phyloP scores from a whole-genome alignment of 2,113 vertebrate species.

The Corythoichthys intestinalis region DNA sequence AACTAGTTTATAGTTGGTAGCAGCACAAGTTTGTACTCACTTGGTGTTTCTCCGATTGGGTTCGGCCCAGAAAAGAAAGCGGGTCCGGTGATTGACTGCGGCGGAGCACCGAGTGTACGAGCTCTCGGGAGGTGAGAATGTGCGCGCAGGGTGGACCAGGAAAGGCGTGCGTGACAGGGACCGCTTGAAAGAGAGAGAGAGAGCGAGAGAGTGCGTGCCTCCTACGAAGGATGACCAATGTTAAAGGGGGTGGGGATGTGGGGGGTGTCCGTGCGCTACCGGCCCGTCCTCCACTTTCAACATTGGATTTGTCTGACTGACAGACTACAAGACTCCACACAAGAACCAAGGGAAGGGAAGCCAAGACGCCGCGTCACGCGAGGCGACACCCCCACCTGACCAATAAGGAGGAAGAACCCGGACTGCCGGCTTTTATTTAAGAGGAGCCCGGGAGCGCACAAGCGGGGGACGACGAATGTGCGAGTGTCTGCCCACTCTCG shows the following conservation, averaged over 20 bases:
- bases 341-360: slow-evolving; percentile 65
- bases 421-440: slow-evolving; percentile 54
- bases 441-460: slow-evolving; percentile 36
- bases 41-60: slow-evolving; percentile 27
- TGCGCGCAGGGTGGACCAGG: slow-evolving; percentile 4
- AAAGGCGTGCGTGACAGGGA: slow-evolving; percentile 2
- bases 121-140: slow-evolving; percentile 17
- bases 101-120: slow-evolving; percentile 43
- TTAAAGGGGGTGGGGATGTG: slow-evolving; percentile 41
- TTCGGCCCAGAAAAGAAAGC: slow-evolving; percentile 50
- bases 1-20: not conserved
- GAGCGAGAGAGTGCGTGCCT: slow-evolving; percentile 38
- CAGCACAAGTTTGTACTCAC: slow-evolving; percentile 37
- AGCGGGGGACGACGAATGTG: slow-evolving; percentile 18
- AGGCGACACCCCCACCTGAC: slow-evolving; percentile 64
- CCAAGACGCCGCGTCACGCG: slow-evolving; percentile 69
- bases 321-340: slow-evolving; percentile 43
- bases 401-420: slow-evolving; percentile 64
- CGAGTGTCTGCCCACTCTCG: not conserved
- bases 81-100: slow-evolving; percentile 42
- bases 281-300: slow-evolving; percentile 29
- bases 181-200: not conserved
- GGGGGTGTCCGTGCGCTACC: slow-evolving; percentile 44
- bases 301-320: slow-evolving; percentile 18
- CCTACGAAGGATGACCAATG: slow-evolving; percentile 41